Percentiles rank a stretch among this genome's conserved stretches.
phyloP scores from a whole-genome alignment of 2,888 invertebrate genomes.

The Drosophila pseudotakahashii region DNA sequence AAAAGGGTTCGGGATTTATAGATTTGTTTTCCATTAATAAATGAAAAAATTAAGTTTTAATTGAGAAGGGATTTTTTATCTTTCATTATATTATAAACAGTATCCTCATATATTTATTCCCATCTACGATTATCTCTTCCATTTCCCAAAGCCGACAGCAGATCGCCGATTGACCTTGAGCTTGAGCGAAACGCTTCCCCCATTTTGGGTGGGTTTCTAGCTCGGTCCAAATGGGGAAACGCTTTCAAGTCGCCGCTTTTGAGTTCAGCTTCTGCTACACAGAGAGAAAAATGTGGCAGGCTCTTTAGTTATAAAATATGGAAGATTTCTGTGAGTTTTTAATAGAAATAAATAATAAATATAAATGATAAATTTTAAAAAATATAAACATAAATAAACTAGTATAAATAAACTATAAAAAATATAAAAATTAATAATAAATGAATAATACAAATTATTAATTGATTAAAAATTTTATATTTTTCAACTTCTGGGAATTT shows the following conservation, averaged over 20 bases:
- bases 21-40: no score
- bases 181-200: constrained; percentile 22
- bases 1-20: background rate
- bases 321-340: no score
- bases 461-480: no score
- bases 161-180: constrained; percentile 35
- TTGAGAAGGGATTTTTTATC: background rate
- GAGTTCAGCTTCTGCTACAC: background rate
- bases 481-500: no score
- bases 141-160: constrained; percentile 7
- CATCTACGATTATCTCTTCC: background rate
- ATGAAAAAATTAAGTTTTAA: no score
- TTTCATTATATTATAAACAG: background rate
- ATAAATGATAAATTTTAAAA: no score
- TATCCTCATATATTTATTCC: background rate
- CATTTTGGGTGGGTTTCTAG: constrained; percentile 19
- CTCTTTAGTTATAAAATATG: no score
- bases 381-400: no score
- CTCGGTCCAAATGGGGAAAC: constrained; percentile 43
- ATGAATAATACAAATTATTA: no score
- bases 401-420: no score
- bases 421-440: no score
- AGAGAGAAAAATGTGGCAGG: background rate
- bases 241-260: constrained; percentile 65
- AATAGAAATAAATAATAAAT: no score